A percentile compares a stretch with the other conserved stretches of the same genome.
Conservation (phyloP, 2,888 invertebrate species). For the Mactromeris polynyma region DNA sequence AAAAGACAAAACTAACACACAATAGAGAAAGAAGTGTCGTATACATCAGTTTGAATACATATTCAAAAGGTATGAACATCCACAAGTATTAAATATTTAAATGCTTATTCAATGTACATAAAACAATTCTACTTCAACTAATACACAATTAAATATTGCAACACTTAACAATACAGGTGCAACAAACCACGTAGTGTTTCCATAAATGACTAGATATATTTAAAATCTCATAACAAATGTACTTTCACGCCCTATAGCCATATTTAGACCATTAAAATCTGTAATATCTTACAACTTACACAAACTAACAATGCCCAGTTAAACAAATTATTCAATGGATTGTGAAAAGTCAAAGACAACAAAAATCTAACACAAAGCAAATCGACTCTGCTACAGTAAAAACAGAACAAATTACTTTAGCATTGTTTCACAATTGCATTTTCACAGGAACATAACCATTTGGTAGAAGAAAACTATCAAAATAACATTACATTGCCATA, state of each 20-base stretch:
- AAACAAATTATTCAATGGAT: no score
- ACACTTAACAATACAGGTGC: slow-evolving; percentile 8
- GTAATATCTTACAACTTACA: not conserved
- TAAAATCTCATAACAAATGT: not conserved
- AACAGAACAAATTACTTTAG: no score
- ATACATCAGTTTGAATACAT: not conserved
- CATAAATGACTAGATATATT: not conserved
- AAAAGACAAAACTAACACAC: not conserved
- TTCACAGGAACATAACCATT: no score
- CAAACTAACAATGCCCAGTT: not conserved
- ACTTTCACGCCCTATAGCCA: not conserved
- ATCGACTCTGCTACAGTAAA: no score
- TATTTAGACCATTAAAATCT: not conserved
- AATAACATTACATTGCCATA: not conserved
- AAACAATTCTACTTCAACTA: not conserved
- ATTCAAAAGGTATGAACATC: not conserved
- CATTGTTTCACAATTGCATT: no score
- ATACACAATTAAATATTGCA: not conserved
- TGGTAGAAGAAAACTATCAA: not conserved
- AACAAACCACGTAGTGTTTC: not conserved
- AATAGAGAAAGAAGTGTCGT: not conserved
- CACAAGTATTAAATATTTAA: not conserved
- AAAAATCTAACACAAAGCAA: no score
- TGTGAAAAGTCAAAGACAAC: no score
- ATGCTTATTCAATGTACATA: not conserved